These are phyloP conservation scores for Nomada lathburiana DNA, from an alignment of 2,888 invertebrate genomes.

Conservation along the genomic window DNA sequence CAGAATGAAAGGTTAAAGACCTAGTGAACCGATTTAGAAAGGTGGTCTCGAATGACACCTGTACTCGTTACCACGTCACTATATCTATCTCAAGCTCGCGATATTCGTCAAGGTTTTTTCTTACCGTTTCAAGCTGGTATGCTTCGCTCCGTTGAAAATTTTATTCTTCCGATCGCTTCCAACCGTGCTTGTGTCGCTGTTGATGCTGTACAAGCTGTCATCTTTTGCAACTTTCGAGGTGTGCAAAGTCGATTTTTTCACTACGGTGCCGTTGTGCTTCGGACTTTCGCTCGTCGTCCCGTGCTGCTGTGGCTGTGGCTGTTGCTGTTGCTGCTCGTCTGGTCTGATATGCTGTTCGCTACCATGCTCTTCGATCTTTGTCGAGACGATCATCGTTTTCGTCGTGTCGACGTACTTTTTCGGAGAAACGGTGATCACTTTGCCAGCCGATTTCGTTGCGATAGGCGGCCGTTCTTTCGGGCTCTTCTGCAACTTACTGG, in stretches of 20 bases:
- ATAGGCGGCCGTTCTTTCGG: slow-evolving; percentile 44
- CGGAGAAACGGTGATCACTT: slow-evolving; percentile 57
- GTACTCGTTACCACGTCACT: slow-evolving; percentile 32
- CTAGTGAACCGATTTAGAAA: slow-evolving; percentile 60
- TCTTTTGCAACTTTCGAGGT: slow-evolving; percentile 86
- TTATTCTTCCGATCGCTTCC: slow-evolving; percentile 89
- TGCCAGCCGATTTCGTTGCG: slow-evolving; percentile 23
- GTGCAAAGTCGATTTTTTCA: slow-evolving; percentile 79
- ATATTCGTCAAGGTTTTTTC: slow-evolving; percentile 56
- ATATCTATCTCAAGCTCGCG: slow-evolving; percentile 11
- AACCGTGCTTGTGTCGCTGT: slow-evolving; percentile 88
- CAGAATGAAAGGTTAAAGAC: slow-evolving; percentile 53
- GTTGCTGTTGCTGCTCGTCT: slow-evolving; percentile 52
- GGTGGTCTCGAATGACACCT: slow-evolving; percentile 54
- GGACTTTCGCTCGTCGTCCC: slow-evolving; percentile 75
- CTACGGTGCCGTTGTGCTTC: slow-evolving; percentile 82
- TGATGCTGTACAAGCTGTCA: slow-evolving; percentile 90
- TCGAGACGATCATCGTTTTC: slow-evolving; percentile 73
- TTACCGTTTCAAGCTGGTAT: slow-evolving; percentile 90
- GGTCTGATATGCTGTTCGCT: slow-evolving; percentile 20
- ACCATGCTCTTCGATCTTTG: slow-evolving; percentile 67
- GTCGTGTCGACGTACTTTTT: slow-evolving; percentile 64
- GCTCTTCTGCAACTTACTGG: slow-evolving; percentile 60
- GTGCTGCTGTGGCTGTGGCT: slow-evolving; percentile 52
- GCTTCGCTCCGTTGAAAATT: slow-evolving; percentile 89